Percentiles rank a stretch among this genome's conserved stretches.
phyloP scores from a whole-genome alignment of 2,113 vertebrate species.

The Notarius quadriscutis region DNA sequence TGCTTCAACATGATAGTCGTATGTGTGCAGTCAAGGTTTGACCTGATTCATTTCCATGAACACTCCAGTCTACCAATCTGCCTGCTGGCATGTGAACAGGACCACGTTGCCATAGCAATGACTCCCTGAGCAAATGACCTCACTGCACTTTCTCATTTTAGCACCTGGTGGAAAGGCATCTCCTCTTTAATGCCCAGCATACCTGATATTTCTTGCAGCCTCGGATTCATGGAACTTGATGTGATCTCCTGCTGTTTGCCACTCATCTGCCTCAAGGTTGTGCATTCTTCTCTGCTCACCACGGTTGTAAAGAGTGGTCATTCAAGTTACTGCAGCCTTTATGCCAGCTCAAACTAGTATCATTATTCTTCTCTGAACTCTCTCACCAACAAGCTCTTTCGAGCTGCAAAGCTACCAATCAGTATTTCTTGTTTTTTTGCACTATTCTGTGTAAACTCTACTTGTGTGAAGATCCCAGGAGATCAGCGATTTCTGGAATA shows the following conservation, averaged over 20 bases:
- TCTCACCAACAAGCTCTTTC: no score
- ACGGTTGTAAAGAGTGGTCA: no score
- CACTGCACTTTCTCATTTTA: slow-evolving; percentile 44
- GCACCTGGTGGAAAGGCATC: slow-evolving; percentile 31
- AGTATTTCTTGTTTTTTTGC: no score
- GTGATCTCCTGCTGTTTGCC: no score
- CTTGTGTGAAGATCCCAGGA: neutral
- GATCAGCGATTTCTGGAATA: neutral
- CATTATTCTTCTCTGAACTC: no score
- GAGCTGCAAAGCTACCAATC: no score
- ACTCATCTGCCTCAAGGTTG: no score
- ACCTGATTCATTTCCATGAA: neutral
- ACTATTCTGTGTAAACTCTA: no score
- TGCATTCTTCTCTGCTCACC: no score
- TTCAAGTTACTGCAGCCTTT: no score
- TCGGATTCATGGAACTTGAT: neutral
- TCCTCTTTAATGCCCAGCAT: slow-evolving; percentile 33
- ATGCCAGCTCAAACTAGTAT: no score
- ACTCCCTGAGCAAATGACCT: slow-evolving; percentile 41
- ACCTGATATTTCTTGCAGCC: no score
- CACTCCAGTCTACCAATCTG: slow-evolving; percentile 2
- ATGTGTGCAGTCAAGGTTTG: neutral
- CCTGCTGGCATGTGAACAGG: slow-evolving; percentile 35
- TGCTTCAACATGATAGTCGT: neutral
- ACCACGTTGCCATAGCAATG: slow-evolving; percentile 49